These are phyloP conservation scores for Heliconius eleuchia DNA, from an alignment of 1,140 invertebrate genomes.

Conservation along the genomic window DNA sequence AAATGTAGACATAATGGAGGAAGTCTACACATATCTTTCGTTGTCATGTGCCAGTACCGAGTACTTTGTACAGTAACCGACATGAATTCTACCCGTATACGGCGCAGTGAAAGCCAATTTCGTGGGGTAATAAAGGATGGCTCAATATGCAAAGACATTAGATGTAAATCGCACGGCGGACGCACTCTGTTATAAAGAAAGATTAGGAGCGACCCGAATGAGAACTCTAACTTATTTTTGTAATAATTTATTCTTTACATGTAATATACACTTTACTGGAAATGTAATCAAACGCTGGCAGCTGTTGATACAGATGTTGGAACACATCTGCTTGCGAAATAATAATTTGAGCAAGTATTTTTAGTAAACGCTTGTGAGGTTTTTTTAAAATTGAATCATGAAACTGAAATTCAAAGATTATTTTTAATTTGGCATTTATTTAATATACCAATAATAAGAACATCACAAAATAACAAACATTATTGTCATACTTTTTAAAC, in stretches of 20 bases:
- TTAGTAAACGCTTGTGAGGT: constrained; percentile 32
- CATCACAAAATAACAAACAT: background rate
- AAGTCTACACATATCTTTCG: constrained; percentile 17
- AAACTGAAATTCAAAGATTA: background rate
- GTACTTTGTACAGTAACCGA: background rate
- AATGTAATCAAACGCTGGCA: constrained; percentile 36
- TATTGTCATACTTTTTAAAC: too few relatives aligned
- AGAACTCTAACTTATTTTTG: background rate
- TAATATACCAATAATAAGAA: background rate
- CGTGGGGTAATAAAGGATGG: constrained; percentile 24
- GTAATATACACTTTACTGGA: constrained; percentile 16
- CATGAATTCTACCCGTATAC: constrained; percentile 20
- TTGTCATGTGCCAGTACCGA: background rate
- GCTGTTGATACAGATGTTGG: constrained; percentile 37
- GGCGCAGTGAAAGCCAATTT: constrained; percentile 25
- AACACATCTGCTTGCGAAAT: constrained; percentile 40
- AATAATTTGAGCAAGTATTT: constrained; percentile 41
- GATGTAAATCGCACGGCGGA: constrained; percentile 14
- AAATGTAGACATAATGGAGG: constrained; percentile 14
- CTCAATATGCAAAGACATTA: constrained; percentile 20
- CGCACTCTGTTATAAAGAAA: background rate
- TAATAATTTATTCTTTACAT: constrained; percentile 14
- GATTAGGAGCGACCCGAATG: constrained; percentile 1
- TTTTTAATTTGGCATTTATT: background rate
- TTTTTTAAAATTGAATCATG: constrained; percentile 10